Percentiles rank a stretch among this genome's conserved stretches.
These are phyloP conservation scores for Catocala nupta DNA, from an alignment of 2,888 invertebrate genomes.

Conservation along the genomic window DNA sequence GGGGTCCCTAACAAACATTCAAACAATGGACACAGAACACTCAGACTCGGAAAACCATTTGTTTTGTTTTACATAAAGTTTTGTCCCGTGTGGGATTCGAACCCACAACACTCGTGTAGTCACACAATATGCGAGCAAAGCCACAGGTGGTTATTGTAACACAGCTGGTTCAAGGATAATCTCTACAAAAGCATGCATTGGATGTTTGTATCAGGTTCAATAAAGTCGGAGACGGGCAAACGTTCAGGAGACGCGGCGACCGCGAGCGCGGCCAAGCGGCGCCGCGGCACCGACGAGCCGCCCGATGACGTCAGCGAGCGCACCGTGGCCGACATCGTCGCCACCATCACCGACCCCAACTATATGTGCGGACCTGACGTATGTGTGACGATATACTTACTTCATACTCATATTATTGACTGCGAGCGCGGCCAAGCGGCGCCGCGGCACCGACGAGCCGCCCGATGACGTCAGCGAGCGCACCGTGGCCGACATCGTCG, in stretches of 20 bases:
- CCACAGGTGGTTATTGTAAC: no score
- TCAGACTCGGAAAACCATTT: no score
- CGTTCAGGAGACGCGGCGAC: conserved; percentile 48
- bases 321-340: conserved; percentile 93
- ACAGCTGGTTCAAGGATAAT: no score
- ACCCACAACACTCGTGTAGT: no score
- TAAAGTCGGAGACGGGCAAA: conserved; percentile 75
- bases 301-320: conserved; percentile 93
- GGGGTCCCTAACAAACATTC: no score
- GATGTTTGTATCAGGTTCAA: conserved; percentile 70
- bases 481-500: conserved; percentile 93
- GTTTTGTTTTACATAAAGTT: no score
- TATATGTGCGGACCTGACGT: conserved; percentile 95
- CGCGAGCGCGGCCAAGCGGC: conserved; percentile 66
- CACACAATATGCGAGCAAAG: no score
- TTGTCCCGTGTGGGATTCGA: no score
- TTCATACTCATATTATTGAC: no score
- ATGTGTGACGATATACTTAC: no score
- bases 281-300: conserved; percentile 69
- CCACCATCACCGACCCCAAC: conserved; percentile 94
- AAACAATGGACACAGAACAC: no score
- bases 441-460: conserved; percentile 69
- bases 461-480: conserved; percentile 93
- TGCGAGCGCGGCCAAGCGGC: conserved; percentile 66
- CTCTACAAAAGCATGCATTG: no score